Conservation (phyloP, 2,888 invertebrate species). For the Lottia scabra region DNA sequence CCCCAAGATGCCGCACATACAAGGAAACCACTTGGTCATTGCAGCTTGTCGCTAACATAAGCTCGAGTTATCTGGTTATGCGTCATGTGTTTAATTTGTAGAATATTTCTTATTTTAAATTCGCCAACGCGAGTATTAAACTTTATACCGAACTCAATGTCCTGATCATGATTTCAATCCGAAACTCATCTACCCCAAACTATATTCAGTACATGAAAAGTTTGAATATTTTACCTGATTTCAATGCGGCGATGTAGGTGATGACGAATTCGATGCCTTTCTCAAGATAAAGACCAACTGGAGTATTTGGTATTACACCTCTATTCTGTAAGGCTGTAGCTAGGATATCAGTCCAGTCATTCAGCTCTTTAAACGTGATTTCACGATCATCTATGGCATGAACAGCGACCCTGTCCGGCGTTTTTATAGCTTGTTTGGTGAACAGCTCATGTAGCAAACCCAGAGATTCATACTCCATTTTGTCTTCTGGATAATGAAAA, state of each 20-base stretch:
- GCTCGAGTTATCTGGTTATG: too few relatives aligned
- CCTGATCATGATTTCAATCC: too few relatives aligned
- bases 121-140: too few relatives aligned
- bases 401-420: slow-evolving; percentile 57
- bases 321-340: slow-evolving; percentile 50
- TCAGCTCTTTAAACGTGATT: slow-evolving; percentile 56
- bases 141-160: too few relatives aligned
- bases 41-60: too few relatives aligned
- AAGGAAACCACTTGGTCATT: too few relatives aligned
- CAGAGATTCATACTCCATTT: slow-evolving; percentile 46
- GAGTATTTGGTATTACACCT: slow-evolving; percentile 59
- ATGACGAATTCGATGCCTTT: slow-evolving; percentile 64
- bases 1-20: too few relatives aligned
- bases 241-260: slow-evolving; percentile 68
- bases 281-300: slow-evolving; percentile 68
- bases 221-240: slow-evolving; percentile 58
- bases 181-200: too few relatives aligned
- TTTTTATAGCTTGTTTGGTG: slow-evolving; percentile 48
- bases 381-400: slow-evolving; percentile 41
- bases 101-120: too few relatives aligned
- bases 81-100: too few relatives aligned
- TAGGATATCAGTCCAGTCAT: slow-evolving; percentile 59
- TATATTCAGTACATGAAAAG: too few relatives aligned
- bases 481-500: background rate
- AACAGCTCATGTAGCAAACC: slow-evolving; percentile 66